These are phyloP conservation scores for Cerceris rybyensis DNA, from an alignment of 2,888 invertebrate species.

Conservation along the genomic window DNA sequence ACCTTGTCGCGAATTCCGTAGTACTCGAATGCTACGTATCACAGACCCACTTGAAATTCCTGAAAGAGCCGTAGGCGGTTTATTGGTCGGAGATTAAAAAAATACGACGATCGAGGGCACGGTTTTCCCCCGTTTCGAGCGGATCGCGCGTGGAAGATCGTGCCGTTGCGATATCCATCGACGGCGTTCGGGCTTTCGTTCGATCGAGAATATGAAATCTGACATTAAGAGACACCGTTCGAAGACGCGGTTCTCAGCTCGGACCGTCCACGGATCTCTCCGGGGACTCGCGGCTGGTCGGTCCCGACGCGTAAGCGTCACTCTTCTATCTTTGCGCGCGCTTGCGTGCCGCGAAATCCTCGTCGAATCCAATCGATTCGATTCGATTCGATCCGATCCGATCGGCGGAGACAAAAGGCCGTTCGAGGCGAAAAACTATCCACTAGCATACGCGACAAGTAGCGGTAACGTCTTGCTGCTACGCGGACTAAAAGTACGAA, in stretches of 20 bases:
- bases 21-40: slow-evolving; percentile 67
- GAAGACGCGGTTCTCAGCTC: no score
- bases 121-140: slow-evolving; percentile 25
- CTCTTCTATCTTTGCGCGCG: slow-evolving; percentile 36
- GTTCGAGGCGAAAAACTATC: slow-evolving; percentile 21
- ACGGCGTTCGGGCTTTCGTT: slow-evolving; percentile 3
- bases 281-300: slow-evolving; percentile 32
- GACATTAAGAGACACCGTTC: no score
- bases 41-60: slow-evolving; percentile 70
- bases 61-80: slow-evolving; percentile 63
- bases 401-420: slow-evolving; percentile 16
- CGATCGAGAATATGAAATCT: neutral
- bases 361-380: neutral
- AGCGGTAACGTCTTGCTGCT: slow-evolving; percentile 42
- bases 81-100: slow-evolving; percentile 70
- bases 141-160: slow-evolving; percentile 18
- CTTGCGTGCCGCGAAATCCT: neutral
- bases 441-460: slow-evolving; percentile 46
- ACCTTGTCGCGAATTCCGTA: slow-evolving; percentile 66
- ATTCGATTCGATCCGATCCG: neutral
- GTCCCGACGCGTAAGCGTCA: slow-evolving; percentile 59
- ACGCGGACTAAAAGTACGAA: slow-evolving; percentile 50
- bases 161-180: slow-evolving; percentile 26
- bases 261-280: slow-evolving; percentile 24
- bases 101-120: slow-evolving; percentile 68